Percentiles rank a stretch among this genome's conserved stretches.
These are phyloP conservation scores for Scaeva pyrastri DNA, from an alignment of 2,888 invertebrate genomes.

Conservation along the genomic window DNA sequence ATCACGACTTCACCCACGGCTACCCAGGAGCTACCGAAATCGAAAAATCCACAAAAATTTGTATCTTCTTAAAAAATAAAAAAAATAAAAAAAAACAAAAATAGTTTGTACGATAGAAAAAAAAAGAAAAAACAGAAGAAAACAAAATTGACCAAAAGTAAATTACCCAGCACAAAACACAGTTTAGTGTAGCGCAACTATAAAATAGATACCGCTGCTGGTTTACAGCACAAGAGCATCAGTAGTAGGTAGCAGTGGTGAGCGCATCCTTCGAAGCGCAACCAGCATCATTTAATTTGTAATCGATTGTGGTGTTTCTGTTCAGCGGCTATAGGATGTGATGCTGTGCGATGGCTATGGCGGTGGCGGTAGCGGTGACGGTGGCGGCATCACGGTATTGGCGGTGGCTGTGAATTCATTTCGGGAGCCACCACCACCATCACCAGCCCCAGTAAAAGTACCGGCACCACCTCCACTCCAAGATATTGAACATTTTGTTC, in stretches of 20 bases:
- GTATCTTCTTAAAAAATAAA: constrained; percentile 47
- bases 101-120: not conserved
- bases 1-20: constrained; percentile 75
- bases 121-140: not conserved
- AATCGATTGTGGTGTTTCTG: constrained; percentile 68
- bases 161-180: constrained; percentile 62
- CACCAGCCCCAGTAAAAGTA: constrained; percentile 28
- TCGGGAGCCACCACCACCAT: constrained; percentile 68
- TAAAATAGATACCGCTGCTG: constrained; percentile 44
- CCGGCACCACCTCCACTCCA: constrained; percentile 33
- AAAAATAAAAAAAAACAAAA: not conserved
- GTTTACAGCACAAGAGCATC: constrained; percentile 22
- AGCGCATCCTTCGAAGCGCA: constrained; percentile 72
- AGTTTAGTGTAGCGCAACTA: constrained; percentile 64
- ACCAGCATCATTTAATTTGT: constrained; percentile 76
- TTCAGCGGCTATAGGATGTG: constrained; percentile 8
- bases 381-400: not conserved
- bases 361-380: constrained; percentile 22
- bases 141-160: constrained; percentile 67
- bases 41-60: constrained; percentile 71
- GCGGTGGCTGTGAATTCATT: constrained; percentile 71
- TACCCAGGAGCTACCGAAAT: constrained; percentile 68
- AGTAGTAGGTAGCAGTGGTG: not conserved
- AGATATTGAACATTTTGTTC: constrained; percentile 19
- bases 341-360: not conserved